Percentiles rank a stretch among this genome's conserved stretches.
These are phyloP conservation scores for Catharus fuscescens DNA, from an alignment of 2,113 vertebrate genomes.

Conservation along the genomic window DNA sequence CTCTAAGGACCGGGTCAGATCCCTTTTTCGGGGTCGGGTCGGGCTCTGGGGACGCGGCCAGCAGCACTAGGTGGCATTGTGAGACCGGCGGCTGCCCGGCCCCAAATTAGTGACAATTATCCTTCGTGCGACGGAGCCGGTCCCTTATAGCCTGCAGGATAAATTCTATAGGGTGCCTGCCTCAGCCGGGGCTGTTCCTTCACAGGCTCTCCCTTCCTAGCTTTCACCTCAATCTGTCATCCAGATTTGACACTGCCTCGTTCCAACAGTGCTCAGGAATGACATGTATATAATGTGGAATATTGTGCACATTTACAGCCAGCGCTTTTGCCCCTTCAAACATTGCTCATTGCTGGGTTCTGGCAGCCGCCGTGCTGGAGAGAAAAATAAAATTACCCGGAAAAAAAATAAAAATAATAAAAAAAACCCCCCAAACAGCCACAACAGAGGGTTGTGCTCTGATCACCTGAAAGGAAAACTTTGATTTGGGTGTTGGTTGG, in stretches of 20 bases:
- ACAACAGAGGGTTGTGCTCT: background rate
- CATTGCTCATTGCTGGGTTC: constrained; percentile 45
- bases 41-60: background rate
- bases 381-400: background rate
- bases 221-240: constrained; percentile 99
- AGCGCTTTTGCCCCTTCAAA: constrained; percentile 72
- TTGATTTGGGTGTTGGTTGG: background rate
- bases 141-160: constrained; percentile 84
- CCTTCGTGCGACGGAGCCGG: constrained; percentile 68
- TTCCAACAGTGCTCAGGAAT: constrained; percentile 90
- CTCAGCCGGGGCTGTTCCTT: constrained; percentile 86
- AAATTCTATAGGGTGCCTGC: constrained; percentile 86
- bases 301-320: constrained; percentile 98
- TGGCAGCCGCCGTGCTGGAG: constrained; percentile 57
- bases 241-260: constrained; percentile 98
- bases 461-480: background rate
- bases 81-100: constrained; percentile 51
- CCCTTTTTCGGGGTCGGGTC: background rate
- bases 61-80: constrained; percentile 82
- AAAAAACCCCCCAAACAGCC: rapidly evolving
- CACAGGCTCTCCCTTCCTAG: constrained; percentile 87
- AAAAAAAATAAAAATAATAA: too few relatives aligned
- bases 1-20: too few relatives aligned
- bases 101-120: constrained; percentile 79
- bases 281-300: constrained; percentile 99